Conservation (phyloP, 2,888 invertebrate species). For the Carcina quercana region DNA sequence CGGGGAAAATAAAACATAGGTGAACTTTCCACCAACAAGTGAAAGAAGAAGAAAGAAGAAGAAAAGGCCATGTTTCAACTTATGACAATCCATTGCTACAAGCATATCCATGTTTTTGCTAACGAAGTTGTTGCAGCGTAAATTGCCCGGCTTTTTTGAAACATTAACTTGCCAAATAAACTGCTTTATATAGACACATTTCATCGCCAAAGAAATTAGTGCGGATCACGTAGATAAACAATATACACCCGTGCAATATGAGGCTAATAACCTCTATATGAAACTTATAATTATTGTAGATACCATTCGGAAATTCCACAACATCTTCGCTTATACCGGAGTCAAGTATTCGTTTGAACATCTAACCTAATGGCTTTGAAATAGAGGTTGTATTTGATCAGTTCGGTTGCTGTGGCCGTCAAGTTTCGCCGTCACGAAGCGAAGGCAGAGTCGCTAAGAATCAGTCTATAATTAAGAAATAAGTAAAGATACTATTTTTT, state of each 20-base stretch:
- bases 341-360: conserved; percentile 19
- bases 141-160: too few relatives aligned
- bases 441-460: conserved; percentile 63
- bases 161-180: too few relatives aligned
- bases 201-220: conserved; percentile 28
- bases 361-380: conserved; percentile 23
- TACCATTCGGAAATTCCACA: conserved; percentile 58
- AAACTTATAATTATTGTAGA: conserved; percentile 66
- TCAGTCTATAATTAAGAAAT: conserved; percentile 75
- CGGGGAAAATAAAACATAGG: too few relatives aligned
- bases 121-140: too few relatives aligned
- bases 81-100: too few relatives aligned
- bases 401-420: conserved; percentile 25
- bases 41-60: too few relatives aligned
- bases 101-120: too few relatives aligned
- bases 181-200: conserved; percentile 13
- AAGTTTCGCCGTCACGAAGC: conserved; percentile 51
- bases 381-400: conserved; percentile 26
- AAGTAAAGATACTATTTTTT: conserved; percentile 71
- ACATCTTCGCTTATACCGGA: conserved; percentile 29
- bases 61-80: too few relatives aligned
- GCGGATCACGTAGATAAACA: conserved; percentile 50
- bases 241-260: conserved; percentile 41
- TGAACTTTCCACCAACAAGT: too few relatives aligned
- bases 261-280: conserved; percentile 67